Evolutionary conservation across 2,113 vertebrate genomes (phyloP).

Genomic region (Oreochromis niloticus): DNA sequence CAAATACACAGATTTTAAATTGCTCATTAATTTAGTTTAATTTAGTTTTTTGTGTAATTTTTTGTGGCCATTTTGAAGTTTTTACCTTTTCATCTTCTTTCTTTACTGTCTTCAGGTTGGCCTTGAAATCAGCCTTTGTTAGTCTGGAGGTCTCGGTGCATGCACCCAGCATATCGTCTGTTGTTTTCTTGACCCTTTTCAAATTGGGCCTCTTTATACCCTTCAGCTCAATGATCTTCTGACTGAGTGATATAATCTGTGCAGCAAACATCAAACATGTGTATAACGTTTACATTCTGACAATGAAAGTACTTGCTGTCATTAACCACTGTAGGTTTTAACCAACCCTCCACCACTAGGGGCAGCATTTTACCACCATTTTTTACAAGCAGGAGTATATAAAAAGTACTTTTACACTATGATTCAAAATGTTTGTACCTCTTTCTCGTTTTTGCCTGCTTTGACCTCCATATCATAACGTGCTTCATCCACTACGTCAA

Average conservation of each 20-base stretch:
- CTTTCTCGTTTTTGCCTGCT: constrained; percentile 64
- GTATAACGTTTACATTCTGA: neutral
- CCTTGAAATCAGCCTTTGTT: constrained; percentile 72
- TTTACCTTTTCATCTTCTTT: constrained; percentile 77
- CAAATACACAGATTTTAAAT: neutral
- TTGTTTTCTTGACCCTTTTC: constrained; percentile 74
- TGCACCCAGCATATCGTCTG: constrained; percentile 70
- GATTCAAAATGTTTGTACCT: constrained; percentile 48
- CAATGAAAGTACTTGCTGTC: neutral
- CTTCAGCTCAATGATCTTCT: constrained; percentile 72
- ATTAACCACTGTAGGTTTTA: neutral
- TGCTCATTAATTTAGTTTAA: neutral
- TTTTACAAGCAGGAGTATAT: neutral
- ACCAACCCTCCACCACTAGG: neutral
- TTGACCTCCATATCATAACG: constrained; percentile 72
- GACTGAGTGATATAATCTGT: constrained; percentile 64
- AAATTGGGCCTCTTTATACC: constrained; percentile 71
- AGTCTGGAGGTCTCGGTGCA: constrained; percentile 63
- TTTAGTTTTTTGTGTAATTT: neutral
- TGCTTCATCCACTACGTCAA: constrained; percentile 66
- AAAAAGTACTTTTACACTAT: neutral
- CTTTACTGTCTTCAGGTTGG: constrained; percentile 77
- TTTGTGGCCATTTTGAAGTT: neutral
- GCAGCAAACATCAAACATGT: neutral
- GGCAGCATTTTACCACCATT: neutral